Conservation (phyloP, 2,797 vertebrate genomes). For the Clarias laeviceps region DNA sequence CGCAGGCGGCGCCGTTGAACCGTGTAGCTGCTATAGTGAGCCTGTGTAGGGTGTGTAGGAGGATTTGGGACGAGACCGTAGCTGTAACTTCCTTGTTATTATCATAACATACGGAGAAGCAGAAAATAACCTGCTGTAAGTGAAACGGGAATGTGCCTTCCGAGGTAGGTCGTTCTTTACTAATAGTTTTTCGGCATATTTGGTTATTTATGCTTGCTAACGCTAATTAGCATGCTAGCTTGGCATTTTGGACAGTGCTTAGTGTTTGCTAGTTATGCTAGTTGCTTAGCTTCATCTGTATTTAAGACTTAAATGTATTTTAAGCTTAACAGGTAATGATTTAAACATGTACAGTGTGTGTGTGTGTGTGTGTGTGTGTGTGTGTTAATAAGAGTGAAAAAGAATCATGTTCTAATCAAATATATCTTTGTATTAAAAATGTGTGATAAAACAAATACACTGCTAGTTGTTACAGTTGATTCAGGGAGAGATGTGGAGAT, state of each 20-base stretch:
- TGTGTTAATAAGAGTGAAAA: not conserved
- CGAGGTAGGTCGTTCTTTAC: not conserved
- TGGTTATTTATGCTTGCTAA: not conserved
- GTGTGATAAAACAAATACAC: too few species aligned
- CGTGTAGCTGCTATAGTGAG: not conserved
- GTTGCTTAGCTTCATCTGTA: constrained; percentile 5
- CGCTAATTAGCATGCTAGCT: not conserved
- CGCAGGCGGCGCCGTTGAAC: rapidly evolving
- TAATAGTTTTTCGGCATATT: not conserved
- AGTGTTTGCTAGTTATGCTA: constrained; percentile 13
- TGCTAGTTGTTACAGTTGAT: not conserved
- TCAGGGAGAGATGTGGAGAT: not conserved
- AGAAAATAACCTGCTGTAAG: not conserved
- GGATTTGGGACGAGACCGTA: not conserved
- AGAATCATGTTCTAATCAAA: too few species aligned
- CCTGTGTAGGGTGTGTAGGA: not conserved
- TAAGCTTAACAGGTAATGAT: not conserved
- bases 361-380: too few species aligned
- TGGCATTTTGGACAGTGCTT: not conserved
- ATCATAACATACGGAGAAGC: constrained; percentile 23
- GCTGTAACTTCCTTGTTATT: constrained; percentile 20
- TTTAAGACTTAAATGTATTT: not conserved
- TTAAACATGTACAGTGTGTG: not conserved
- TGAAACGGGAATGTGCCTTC: not conserved
- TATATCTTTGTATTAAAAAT: not conserved